These are phyloP conservation scores for Macrophya alboannulata DNA, from an alignment of 2,888 invertebrate genomes.

Conservation along the genomic window DNA sequence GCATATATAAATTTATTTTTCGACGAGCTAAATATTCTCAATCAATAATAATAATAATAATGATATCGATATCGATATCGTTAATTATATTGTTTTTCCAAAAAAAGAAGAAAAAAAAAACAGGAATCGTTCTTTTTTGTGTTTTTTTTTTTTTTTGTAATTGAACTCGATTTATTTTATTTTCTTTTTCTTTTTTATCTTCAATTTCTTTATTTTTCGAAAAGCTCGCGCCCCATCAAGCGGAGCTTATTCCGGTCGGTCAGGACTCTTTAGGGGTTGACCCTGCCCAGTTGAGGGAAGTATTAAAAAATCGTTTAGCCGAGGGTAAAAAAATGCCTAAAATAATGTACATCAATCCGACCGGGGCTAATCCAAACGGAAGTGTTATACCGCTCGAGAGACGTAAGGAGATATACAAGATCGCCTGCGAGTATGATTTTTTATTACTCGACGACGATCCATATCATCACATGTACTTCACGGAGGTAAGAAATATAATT, in stretches of 20 bases:
- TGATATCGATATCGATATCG: too few species aligned
- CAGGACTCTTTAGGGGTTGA: constrained; percentile 87
- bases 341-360: constrained; percentile 88
- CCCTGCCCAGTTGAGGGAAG: constrained; percentile 83
- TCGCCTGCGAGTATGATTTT: constrained; percentile 89
- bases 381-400: constrained; percentile 85
- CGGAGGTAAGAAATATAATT: constrained; percentile 82
- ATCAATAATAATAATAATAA: too few species aligned
- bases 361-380: constrained; percentile 90
- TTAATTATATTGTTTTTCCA: too few species aligned
- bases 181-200: background rate
- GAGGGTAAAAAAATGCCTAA: constrained; percentile 85
- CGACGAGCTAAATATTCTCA: too few species aligned
- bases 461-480: constrained; percentile 90
- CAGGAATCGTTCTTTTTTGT: too few species aligned
- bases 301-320: constrained; percentile 81
- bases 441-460: constrained; percentile 92
- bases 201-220: background rate
- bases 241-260: constrained; percentile 85
- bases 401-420: constrained; percentile 86
- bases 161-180: background rate
- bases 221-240: constrained; percentile 85
- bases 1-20: too few species aligned
- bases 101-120: too few species aligned
- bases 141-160: too few species aligned